Percentiles rank a stretch among this genome's conserved stretches.
Evolutionary conservation across 2,113 vertebrate genomes (phyloP).

Genomic region (Datnioides undecimradiatus): DNA sequence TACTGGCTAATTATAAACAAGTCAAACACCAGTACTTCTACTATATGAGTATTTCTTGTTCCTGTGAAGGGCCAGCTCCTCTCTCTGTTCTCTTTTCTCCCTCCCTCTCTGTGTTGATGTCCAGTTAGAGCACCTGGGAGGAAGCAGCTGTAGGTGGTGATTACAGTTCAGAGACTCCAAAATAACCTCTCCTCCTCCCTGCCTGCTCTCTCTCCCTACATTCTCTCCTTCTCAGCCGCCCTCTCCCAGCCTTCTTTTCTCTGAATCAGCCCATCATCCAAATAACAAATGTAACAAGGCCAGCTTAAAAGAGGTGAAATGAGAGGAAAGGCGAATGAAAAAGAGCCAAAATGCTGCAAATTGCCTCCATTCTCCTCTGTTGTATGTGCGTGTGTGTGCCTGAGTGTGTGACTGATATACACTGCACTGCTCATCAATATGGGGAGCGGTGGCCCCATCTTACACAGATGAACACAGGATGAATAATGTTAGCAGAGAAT

Average conservation of each 20-base stretch:
- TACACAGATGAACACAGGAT: constrained; percentile 60
- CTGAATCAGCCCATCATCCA: constrained; percentile 40
- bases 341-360: constrained; percentile 11
- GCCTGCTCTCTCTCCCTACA: constrained; percentile 34
- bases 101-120: constrained; percentile 47
- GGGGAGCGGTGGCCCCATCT: constrained; percentile 26
- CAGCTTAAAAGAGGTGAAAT: background rate
- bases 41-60: background rate
- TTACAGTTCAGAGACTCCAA: constrained; percentile 73
- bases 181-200: constrained; percentile 68
- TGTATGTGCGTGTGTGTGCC: background rate
- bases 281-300: background rate
- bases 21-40: background rate
- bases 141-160: constrained; percentile 78
- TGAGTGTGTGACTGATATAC: constrained; percentile 43
- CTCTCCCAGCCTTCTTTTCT: constrained; percentile 37
- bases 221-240: constrained; percentile 42
- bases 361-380: background rate
- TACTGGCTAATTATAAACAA: constrained; percentile 29
- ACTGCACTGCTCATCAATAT: constrained; percentile 65
- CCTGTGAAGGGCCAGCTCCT: constrained; percentile 7
- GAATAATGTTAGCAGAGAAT: constrained; percentile 71
- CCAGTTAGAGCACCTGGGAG: constrained; percentile 71
- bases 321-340: background rate
- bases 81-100: constrained; percentile 10